Base-by-base conservation (phyloP, 2,888 invertebrate genomes). In the Pseudococcus jackbeardsleyi region DNA sequence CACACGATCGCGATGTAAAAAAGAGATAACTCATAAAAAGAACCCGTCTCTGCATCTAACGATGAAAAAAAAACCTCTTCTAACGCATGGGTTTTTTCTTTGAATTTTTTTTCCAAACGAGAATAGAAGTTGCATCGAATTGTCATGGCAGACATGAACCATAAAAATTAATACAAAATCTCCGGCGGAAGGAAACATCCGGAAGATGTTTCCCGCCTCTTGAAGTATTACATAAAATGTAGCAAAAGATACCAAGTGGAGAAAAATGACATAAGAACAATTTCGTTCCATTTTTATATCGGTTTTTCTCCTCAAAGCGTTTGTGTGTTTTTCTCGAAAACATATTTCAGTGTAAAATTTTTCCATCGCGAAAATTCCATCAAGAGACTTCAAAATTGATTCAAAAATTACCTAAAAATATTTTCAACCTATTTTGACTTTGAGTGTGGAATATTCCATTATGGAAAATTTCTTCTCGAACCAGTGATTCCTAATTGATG, bases 141-240 rank as follows among this genome's bases (percentile, higher is more conserved):
- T 33, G 26, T 72, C 12, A 33, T 15, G 68, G 68, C 2, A 72
- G 33, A 72, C 68, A 15, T 72, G 68, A 72, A 33, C 33, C n/a
- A 72, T 72, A 72, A 72, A 72, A 72, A 72, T 72, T 72, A 12
- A 72, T 33, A 72, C 26, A 72, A 72, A 72, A 72, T 26, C 68
- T 15, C 33, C 68, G 68, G 33, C 68, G 68, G 68, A 72, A 72
- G 33, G 33, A 72, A 72, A 72, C 68, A 22, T 26, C 68, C 68
- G 68, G 68, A 72, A 72, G 68, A 72, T 72, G 68, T 72, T 72
- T 33, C 26, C 33, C 12, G 68, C 68, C 26, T 22, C 33, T 22
- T 72, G 68, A 12, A 26, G 12, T 59, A 59, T 59, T 33, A 33
- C 15, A 72, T 59, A 72, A 72, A 72, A 33, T 33, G 26, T 26